These are phyloP conservation scores for Echinometra lucunter DNA, from an alignment of 53 echinoderm and acorn worm species.

Conservation along the genomic window DNA sequence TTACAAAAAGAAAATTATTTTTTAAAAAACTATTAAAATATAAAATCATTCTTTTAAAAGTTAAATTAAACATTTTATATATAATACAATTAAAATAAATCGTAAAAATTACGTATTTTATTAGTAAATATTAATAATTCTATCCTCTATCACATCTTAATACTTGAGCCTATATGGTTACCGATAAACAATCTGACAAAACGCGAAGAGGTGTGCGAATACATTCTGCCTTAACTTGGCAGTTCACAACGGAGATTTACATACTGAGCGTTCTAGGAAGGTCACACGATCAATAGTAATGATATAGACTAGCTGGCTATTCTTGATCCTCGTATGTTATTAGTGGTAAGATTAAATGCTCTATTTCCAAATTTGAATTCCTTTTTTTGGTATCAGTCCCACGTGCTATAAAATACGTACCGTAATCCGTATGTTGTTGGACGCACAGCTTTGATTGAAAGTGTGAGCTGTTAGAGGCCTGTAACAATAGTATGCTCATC, in stretches of 20 bases:
- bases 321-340: neutral
- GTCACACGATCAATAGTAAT: neutral
- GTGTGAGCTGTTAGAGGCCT: no score
- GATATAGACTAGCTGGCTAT: neutral
- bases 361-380: neutral
- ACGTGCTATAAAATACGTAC: neutral
- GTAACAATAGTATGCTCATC: no score
- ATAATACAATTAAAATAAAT: neutral
- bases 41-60: no score
- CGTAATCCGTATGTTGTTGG: no score
- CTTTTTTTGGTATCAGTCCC: neutral
- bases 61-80: no score
- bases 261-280: neutral
- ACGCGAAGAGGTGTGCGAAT: neutral
- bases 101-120: no score
- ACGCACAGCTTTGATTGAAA: no score
- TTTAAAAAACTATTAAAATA: no score
- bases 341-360: neutral
- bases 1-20: no score
- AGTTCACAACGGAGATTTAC: neutral
- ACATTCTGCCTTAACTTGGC: neutral
- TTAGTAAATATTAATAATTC: neutral
- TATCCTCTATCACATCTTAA: neutral
- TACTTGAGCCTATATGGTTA: constrained; percentile 18
- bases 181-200: neutral